These are phyloP conservation scores for Platygyra sinensis DNA, from an alignment of 64 coral and sea anemone genomes.

Conservation along the genomic window DNA sequence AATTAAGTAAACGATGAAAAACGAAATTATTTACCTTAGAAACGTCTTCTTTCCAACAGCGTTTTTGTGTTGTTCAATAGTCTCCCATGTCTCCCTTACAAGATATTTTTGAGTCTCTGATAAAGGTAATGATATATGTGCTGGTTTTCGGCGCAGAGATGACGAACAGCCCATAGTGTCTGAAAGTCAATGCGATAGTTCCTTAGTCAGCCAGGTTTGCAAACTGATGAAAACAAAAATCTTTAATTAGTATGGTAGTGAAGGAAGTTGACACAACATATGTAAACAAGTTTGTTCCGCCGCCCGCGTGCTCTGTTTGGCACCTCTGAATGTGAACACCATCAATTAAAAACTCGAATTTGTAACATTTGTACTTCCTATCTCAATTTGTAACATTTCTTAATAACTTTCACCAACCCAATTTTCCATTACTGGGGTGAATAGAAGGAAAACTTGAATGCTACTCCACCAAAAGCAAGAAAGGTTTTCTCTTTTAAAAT, in stretches of 20 bases:
- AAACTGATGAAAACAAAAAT: not conserved
- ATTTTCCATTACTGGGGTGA: not conserved
- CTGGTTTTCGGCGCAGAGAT: not conserved
- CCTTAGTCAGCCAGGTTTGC: not conserved
- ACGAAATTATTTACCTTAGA: slow-evolving; percentile 58
- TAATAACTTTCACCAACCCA: not conserved
- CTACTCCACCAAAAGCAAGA: not conserved
- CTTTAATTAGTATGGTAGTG: not conserved
- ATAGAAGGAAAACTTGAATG: not conserved
- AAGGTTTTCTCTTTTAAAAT: not conserved
- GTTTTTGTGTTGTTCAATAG: slow-evolving; percentile 66
- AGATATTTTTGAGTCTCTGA: slow-evolving; percentile 75
- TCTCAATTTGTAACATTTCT: not conserved
- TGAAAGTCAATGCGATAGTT: not conserved
- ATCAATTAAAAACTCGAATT: not conserved
- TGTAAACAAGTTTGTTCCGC: not conserved
- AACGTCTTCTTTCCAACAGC: slow-evolving; percentile 72
- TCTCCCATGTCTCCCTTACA: slow-evolving; percentile 86
- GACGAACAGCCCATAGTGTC: slow-evolving; percentile 22
- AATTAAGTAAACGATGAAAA: not conserved
- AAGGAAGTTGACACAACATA: not conserved
- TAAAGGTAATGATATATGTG: slow-evolving; percentile 39
- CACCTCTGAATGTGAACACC: not conserved
- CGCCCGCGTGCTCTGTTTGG: not conserved
- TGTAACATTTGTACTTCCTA: not conserved